Conservation (phyloP, 2,888 invertebrate genomes). For the Gastracanthus pulcherrimus region DNA sequence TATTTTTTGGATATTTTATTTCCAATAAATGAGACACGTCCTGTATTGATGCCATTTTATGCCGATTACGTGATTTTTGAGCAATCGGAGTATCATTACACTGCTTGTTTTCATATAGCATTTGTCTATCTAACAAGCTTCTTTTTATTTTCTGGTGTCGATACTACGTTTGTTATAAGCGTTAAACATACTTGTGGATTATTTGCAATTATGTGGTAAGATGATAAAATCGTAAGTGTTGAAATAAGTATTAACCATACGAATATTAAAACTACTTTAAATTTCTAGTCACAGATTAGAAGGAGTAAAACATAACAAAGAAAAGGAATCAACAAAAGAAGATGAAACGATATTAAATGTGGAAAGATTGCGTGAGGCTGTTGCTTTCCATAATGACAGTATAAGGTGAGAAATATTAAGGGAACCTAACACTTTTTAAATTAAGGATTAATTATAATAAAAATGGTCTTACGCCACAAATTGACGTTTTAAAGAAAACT, state of each 20-base stretch:
- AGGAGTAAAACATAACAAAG: too few species aligned
- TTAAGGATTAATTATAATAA: too few species aligned
- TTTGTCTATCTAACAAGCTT: not conserved
- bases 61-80: conserved; percentile 14
- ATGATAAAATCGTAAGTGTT: not conserved
- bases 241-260: not conserved
- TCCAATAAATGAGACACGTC: not conserved
- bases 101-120: not conserved
- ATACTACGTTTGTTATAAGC: not conserved
- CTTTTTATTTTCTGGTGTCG: not conserved
- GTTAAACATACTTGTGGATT: conserved; percentile 2
- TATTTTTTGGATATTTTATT: not conserved
- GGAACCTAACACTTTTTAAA: not conserved
- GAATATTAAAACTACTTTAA: not conserved
- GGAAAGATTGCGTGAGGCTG: not conserved
- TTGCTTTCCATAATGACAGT: not conserved
- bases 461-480: too few species aligned
- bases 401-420: not conserved
- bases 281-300: not conserved
- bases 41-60: not conserved
- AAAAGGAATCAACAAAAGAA: too few species aligned
- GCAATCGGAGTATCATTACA: not conserved
- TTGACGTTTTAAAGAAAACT: not conserved
- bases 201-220: conserved; percentile 10
- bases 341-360: too few species aligned